These are phyloP conservation scores for Eira barbara DNA, from an alignment of 2,113 vertebrate species.

Conservation along the genomic window DNA sequence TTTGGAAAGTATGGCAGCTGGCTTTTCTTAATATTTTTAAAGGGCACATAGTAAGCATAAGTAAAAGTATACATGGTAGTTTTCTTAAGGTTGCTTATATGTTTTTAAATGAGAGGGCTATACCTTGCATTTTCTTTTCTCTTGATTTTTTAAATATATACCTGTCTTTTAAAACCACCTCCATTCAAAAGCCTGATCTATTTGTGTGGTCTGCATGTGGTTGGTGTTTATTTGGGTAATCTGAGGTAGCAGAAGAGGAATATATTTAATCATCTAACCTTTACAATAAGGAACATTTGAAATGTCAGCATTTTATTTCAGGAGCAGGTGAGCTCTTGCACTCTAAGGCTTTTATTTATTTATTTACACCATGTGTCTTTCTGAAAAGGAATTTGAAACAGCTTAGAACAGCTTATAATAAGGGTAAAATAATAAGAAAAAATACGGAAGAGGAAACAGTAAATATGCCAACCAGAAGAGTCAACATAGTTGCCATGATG, in stretches of 20 bases:
- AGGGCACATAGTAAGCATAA: slow-evolving; percentile 53
- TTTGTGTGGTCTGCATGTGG: slow-evolving; percentile 50
- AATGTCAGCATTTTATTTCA: slow-evolving; percentile 77
- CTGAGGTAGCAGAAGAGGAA: slow-evolving; percentile 62
- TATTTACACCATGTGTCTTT: slow-evolving; percentile 54
- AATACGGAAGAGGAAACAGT: neutral
- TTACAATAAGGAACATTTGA: slow-evolving; percentile 65
- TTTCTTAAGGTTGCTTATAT: slow-evolving; percentile 56
- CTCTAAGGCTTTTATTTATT: slow-evolving; percentile 64
- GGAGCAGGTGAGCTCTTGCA: slow-evolving; percentile 57
- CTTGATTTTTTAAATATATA: slow-evolving; percentile 56
- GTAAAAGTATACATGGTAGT: neutral
- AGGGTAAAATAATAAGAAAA: slow-evolving; percentile 28
- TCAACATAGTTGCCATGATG: neutral
- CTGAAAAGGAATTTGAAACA: slow-evolving; percentile 48
- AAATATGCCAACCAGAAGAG: slow-evolving; percentile 36
- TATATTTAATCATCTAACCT: slow-evolving; percentile 75
- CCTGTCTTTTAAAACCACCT: slow-evolving; percentile 36
- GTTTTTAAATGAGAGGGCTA: slow-evolving; percentile 55
- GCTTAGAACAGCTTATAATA: slow-evolving; percentile 56
- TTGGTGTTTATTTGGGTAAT: slow-evolving; percentile 73
- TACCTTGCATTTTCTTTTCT: slow-evolving; percentile 52
- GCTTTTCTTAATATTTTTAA: slow-evolving; percentile 65
- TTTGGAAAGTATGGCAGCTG: slow-evolving; percentile 52
- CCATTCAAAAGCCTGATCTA: slow-evolving; percentile 43